Percentiles rank a stretch among this genome's conserved stretches.
Conservation (phyloP, 2,797 vertebrate genomes). For the Alosa sapidissima region DNA sequence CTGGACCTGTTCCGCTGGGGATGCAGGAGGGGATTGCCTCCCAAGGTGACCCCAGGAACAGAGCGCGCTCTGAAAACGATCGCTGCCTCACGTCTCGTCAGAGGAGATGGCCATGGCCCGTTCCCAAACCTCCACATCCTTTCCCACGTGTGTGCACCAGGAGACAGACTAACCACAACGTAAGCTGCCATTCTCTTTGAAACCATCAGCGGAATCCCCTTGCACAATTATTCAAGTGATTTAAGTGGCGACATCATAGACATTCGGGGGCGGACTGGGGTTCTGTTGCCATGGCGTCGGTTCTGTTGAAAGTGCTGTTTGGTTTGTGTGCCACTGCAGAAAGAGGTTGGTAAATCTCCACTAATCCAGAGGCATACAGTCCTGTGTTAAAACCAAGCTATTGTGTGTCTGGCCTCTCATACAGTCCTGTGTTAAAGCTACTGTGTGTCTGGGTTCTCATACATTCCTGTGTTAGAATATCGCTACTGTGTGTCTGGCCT, state of each 20-base stretch:
- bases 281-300: conserved; percentile 7
- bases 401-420: no score
- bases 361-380: conserved; percentile 6
- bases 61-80: not conserved
- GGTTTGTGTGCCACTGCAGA: not conserved
- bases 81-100: not conserved
- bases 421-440: not conserved
- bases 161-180: conserved; percentile 39
- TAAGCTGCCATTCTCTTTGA: conserved; percentile 56
- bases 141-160: no score
- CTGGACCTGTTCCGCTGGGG: not conserved
- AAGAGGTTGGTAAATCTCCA: conserved; percentile 12
- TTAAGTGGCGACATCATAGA: conserved; percentile 22
- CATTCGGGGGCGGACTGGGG: not conserved
- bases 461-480: no score
- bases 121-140: not conserved
- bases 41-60: not conserved
- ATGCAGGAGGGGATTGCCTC: conserved; percentile 13
- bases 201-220: conserved; percentile 54
- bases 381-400: not conserved
- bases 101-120: not conserved
- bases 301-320: conserved; percentile 13
- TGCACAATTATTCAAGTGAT: conserved; percentile 52
- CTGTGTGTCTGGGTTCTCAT: no score
- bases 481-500: not conserved